A percentile compares a stretch with the other conserved stretches of the same genome.
These are phyloP conservation scores for Mastomys coucha DNA, from an alignment of 2,113 vertebrate genomes.

Conservation along the genomic window DNA sequence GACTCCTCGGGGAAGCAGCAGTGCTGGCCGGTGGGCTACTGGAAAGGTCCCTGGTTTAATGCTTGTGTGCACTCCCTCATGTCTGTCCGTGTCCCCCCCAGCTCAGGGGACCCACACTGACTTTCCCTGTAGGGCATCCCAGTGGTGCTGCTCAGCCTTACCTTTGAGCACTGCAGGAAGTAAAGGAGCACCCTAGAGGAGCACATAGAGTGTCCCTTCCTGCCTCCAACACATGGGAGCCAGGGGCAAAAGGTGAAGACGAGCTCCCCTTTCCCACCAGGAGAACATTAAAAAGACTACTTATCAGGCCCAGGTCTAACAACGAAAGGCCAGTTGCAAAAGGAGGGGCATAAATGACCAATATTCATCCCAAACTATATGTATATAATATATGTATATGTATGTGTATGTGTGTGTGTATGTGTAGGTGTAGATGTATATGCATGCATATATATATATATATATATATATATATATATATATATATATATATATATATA, in stretches of 20 bases:
- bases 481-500: too few species aligned
- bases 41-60: not conserved
- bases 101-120: not conserved
- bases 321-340: not conserved
- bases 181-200: not conserved
- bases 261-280: too few species aligned
- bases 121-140: not conserved
- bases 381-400: too few species aligned
- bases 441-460: not conserved
- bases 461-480: too few species aligned
- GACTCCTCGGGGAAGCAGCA: not conserved
- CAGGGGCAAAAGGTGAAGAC: accelerated
- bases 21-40: conserved; percentile 35
- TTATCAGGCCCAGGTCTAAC: not conserved
- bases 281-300: not conserved
- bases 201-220: not conserved
- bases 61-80: not conserved
- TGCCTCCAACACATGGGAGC: not conserved
- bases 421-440: accelerated
- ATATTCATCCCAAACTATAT: not conserved
- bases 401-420: not conserved
- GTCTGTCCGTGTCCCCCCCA: not conserved
- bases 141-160: not conserved
- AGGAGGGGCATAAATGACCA: not conserved
- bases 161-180: not conserved